Evolutionary conservation across 2,888 invertebrate species (phyloP), one percentile per base, ranked within the genome.

Genomic region (Aricia artaxerxes): DNA sequence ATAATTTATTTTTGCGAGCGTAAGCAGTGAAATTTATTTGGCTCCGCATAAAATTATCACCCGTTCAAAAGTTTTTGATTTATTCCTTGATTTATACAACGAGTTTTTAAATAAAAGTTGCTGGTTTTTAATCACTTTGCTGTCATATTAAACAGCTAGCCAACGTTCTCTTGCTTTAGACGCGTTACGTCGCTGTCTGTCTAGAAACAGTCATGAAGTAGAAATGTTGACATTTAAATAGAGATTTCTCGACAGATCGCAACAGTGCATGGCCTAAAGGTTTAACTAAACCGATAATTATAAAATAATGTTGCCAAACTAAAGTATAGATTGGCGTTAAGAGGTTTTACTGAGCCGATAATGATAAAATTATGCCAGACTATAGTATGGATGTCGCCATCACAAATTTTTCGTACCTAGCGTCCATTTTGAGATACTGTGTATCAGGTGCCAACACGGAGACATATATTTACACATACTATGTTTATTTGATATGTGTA

Each of bases 401-500:
- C 83, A 80, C 81, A 83, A 80, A 84, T 77, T 79, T 82, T 81
- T 81, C 79, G 81, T 82, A 82, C 79, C 79, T 89, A 90, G 88
- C 92, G 92, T 93, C 92, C 92, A 91, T 86, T 86, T 31, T 81
- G 85, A 87, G 89, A 87, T 87, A 87, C 86, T 86, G 88, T 86
- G 89, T 89, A 87, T 88, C 87, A 88, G 92, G 93, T 93, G 93
- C 93, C 93, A 93, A 69, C 35, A 92, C 86, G 84, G 82, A 83
- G 83, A 84, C 85, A 89, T 89, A 91, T 92, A 92, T 90, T 92
- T 91, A 85, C 90, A 64, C 89, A 89, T 89, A 88, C 85, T 89
- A 92, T 89, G 89, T 91, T 93, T 92, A 91, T 92, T 93, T 94
- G 91, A 91, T 92, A 92, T 90, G 86, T 88, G 89, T 92, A 88